Conservation (phyloP, 2,888 invertebrate species). For the Andrena haemorrhoa region DNA sequence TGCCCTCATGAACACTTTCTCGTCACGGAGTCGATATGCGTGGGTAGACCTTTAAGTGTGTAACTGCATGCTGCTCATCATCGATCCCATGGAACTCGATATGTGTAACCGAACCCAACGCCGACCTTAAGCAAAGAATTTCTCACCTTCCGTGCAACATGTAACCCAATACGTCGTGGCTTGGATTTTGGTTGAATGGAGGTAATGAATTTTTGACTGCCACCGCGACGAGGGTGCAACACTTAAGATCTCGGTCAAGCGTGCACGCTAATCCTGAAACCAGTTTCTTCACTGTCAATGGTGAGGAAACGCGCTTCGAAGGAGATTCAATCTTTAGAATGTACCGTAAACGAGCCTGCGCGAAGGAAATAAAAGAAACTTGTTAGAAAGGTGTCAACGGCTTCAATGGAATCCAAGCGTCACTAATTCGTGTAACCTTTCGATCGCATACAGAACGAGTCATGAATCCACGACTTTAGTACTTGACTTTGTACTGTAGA, state of each 20-base stretch:
- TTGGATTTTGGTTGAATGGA: neutral
- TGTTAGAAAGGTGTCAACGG: neutral
- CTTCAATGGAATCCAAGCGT: neutral
- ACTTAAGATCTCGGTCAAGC: neutral
- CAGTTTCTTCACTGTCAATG: neutral
- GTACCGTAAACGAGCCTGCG: neutral
- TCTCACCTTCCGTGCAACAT: conserved; percentile 29
- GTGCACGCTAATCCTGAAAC: neutral
- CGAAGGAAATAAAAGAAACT: neutral
- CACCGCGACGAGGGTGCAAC: conserved; percentile 21
- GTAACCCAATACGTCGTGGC: conserved; percentile 32
- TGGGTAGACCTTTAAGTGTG: too few relatives aligned
- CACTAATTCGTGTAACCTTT: too few relatives aligned
- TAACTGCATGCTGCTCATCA: conserved; percentile 22
- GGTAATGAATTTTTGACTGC: neutral
- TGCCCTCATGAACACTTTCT: too few relatives aligned
- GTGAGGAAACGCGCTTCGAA: neutral
- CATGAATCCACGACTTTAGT: too few relatives aligned
- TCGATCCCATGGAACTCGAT: conserved; percentile 59
- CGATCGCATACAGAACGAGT: too few relatives aligned
- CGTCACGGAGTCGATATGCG: too few relatives aligned
- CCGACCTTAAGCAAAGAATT: conserved; percentile 19
- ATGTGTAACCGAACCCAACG: conserved; percentile 26
- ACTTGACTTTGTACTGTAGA: too few relatives aligned
- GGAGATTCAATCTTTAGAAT: neutral